Percentiles rank a stretch among this genome's conserved stretches.
These are phyloP conservation scores for Leuciscus waleckii DNA, from an alignment of 2,797 vertebrate species.

Conservation along the genomic window DNA sequence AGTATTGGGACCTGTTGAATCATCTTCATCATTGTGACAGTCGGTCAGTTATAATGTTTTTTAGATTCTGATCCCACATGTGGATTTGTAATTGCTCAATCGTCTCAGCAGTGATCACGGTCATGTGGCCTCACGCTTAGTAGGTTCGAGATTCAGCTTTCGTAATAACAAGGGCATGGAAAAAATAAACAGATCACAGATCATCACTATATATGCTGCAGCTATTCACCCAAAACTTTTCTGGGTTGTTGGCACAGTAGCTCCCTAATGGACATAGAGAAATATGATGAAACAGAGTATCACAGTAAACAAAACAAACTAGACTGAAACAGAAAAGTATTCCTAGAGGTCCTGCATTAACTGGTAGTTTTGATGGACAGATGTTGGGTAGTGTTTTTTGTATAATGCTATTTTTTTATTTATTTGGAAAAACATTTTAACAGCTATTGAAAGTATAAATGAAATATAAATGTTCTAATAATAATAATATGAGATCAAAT, in stretches of 20 bases:
- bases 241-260: conserved; percentile 44
- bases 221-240: conserved; percentile 42
- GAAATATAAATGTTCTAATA: neutral
- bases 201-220: conserved; percentile 43
- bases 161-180: conserved; percentile 49
- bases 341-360: conserved; percentile 45
- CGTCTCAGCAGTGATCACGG: neutral
- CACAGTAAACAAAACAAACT: conserved; percentile 50
- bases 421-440: neutral
- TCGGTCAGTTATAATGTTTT: neutral
- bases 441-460: neutral
- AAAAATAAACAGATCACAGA: conserved; percentile 41
- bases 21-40: no score
- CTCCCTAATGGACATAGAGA: conserved; percentile 37
- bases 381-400: conserved; percentile 32
- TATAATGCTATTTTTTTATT: neutral
- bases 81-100: neutral
- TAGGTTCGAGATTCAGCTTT: conserved; percentile 25
- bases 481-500: neutral
- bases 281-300: conserved; percentile 48
- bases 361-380: conserved; percentile 28
- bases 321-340: conserved; percentile 25
- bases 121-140: neutral
- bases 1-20: no score
- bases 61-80: neutral